These are phyloP conservation scores for Phoeniculus purpureus DNA, from an alignment of 2,797 vertebrate genomes.

Conservation along the genomic window DNA sequence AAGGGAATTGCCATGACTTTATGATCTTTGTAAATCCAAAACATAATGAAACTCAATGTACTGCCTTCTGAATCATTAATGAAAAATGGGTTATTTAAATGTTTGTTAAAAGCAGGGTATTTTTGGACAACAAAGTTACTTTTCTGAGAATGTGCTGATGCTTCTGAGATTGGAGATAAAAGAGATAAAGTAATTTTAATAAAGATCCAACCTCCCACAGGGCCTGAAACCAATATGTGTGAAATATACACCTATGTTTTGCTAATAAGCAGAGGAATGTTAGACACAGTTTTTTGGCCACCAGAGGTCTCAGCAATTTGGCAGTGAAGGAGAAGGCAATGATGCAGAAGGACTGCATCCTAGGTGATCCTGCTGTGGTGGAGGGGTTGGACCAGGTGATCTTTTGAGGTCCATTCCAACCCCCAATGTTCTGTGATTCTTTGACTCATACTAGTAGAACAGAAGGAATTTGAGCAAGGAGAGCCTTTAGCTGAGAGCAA, in stretches of 20 bases:
- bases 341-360: neutral
- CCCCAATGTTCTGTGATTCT: no score
- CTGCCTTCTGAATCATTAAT: neutral
- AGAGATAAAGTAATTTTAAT: slow-evolving; percentile 18
- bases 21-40: neutral
- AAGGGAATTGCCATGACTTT: neutral
- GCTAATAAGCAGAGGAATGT: neutral
- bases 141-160: neutral
- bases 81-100: neutral
- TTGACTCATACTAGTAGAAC: neutral
- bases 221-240: neutral
- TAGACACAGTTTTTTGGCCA: neutral
- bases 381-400: no score
- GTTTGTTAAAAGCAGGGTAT: neutral
- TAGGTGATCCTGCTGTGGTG: no score
- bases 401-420: no score
- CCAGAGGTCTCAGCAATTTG: neutral
- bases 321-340: neutral
- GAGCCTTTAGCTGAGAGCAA: neutral
- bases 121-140: neutral
- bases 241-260: neutral
- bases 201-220: neutral
- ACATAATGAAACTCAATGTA: neutral
- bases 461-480: neutral
- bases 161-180: neutral